phyloP scores from a whole-genome alignment of 2,113 vertebrate genomes.

The Psophia crepitans region DNA sequence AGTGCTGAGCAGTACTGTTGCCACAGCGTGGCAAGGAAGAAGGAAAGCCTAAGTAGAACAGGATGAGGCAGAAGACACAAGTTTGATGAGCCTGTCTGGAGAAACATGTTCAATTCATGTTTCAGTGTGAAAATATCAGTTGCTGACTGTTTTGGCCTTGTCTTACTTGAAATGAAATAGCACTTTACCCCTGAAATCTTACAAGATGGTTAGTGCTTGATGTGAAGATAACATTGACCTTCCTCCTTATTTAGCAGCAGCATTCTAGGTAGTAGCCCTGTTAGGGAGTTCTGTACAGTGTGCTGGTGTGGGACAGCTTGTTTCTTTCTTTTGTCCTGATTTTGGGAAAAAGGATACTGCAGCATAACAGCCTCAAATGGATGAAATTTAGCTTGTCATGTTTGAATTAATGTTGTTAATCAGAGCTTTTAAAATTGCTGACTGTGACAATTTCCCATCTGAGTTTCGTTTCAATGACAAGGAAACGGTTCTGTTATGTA shows the following conservation, averaged over 20 bases:
- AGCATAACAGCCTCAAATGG: background rate
- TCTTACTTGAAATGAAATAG: background rate
- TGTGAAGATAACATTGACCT: background rate
- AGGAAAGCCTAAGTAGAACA: background rate
- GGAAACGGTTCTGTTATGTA: background rate
- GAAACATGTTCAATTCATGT: background rate
- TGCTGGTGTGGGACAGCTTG: background rate
- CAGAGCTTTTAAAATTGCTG: background rate
- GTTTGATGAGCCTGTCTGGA: background rate
- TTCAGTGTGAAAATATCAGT: background rate
- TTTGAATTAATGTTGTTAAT: constrained; percentile 14
- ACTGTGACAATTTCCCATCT: background rate
- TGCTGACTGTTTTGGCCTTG: background rate
- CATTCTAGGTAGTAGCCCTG: background rate
- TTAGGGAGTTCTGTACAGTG: background rate
- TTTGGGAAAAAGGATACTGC: background rate
- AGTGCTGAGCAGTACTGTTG: background rate
- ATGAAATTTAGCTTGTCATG: background rate
- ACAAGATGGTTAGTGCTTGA: background rate
- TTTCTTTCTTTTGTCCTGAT: background rate
- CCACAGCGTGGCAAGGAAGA: background rate
- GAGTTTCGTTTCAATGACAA: background rate
- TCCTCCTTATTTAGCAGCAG: background rate
- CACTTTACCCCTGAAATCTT: background rate
- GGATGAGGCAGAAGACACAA: background rate